Conservation (phyloP, 2,797 vertebrate genomes). For the Prunella strophiata region DNA sequence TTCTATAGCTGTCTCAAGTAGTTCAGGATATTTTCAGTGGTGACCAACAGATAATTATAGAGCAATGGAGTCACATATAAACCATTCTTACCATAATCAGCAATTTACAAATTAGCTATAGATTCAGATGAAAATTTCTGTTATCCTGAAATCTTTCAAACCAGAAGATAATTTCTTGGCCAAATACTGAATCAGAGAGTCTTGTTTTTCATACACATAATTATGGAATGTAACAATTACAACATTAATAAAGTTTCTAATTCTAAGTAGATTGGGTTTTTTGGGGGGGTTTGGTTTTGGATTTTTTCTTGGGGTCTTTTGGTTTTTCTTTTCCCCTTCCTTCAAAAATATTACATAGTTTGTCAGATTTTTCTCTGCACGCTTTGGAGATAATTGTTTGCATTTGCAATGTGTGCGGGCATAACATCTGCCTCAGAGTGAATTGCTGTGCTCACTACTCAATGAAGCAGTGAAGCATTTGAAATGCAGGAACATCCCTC, state of each 20-base stretch:
- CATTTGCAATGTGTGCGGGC: conserved; percentile 17
- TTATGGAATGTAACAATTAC: neutral
- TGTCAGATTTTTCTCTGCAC: neutral
- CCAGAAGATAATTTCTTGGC: neutral
- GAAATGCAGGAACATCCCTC: conserved; percentile 61
- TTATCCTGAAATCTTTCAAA: neutral
- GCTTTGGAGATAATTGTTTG: conserved; percentile 57
- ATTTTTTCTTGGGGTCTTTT: neutral
- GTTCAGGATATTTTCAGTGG: neutral
- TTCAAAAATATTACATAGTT: neutral
- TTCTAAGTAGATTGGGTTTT: rapidly evolving
- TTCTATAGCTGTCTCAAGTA: neutral
- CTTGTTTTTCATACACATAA: neutral
- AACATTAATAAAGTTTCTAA: neutral
- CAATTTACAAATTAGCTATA: neutral
- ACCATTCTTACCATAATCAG: neutral
- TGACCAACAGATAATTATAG: neutral
- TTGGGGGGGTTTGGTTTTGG: neutral
- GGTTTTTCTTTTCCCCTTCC: neutral
- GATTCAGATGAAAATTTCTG: neutral
- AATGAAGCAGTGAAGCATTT: conserved; percentile 71
- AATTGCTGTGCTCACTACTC: conserved; percentile 68
- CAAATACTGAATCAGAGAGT: neutral
- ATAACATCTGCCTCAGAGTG: conserved; percentile 63
- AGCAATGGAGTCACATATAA: neutral